Conservation (phyloP, 2,888 invertebrate species). For the Sesia bembeciformis region DNA sequence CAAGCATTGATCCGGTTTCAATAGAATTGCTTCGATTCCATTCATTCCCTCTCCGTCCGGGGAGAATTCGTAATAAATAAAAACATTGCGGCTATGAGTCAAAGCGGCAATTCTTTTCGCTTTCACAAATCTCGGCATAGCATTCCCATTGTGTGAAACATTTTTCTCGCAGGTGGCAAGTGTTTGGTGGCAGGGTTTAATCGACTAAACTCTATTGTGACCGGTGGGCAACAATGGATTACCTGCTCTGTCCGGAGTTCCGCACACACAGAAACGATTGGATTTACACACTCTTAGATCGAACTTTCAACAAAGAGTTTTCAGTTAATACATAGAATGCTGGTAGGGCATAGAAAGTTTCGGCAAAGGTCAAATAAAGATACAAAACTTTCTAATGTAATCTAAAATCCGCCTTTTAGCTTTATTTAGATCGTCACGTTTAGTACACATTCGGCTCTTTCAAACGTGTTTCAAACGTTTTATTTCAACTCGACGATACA, state of each 20-base stretch:
- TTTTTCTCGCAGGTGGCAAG: constrained; percentile 40
- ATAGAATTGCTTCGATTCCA: constrained; percentile 11
- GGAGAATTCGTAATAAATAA: constrained; percentile 16
- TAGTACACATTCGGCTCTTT: no score
- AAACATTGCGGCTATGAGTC: constrained; percentile 24
- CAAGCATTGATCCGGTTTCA: constrained; percentile 3
- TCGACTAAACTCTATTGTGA: constrained; percentile 48
- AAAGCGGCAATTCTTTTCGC: constrained; percentile 27
- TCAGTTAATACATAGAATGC: not conserved
- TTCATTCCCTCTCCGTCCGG: constrained; percentile 1
- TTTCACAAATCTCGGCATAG: constrained; percentile 26
- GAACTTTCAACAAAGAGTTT: constrained; percentile 10
- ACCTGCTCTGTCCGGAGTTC: constrained; percentile 19
- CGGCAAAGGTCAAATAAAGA: no score
- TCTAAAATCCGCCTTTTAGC: no score
- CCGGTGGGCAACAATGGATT: constrained; percentile 38
- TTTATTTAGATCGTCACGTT: no score
- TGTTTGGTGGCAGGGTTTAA: constrained; percentile 41
- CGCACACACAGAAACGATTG: constrained; percentile 21
- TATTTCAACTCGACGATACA: no score
- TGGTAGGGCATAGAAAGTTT: no score
- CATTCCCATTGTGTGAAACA: constrained; percentile 25
- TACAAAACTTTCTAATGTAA: no score
- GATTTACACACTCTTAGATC: constrained; percentile 27
- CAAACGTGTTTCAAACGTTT: no score